Base-by-base conservation (phyloP, 2,888 invertebrate genomes). In the Sepiola atlantica region DNA sequence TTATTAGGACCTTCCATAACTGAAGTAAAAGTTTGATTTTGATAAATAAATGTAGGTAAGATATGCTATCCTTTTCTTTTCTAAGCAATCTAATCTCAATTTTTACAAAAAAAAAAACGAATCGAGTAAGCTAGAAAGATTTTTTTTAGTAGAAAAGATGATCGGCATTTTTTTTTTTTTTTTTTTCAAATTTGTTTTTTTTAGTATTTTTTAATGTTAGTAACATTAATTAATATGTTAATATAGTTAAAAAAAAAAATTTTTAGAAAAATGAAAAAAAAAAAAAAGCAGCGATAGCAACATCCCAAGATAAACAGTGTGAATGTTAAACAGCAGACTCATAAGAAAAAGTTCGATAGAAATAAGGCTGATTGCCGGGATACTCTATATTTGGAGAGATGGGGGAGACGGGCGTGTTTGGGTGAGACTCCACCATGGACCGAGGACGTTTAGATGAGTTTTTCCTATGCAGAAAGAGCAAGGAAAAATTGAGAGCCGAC, bases 341-440 rank as follows among this genome's bases (percentile, higher is more conserved):
- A 55, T 94, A 95, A 20, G 95, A 95, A n/a, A 94, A 54, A 35
- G 94, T 94, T 93, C 94, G 93, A 91, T 94, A 91, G 94, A 94
- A 95, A 57, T 55, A 93, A 6, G 93, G 93, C 93, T 93, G 93
- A 55, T 61, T 61, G 93, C 55, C 35, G 18, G 94, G 90, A 45
- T 95, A 94, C 54, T 94, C 94, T 94, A 95, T 94, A 90, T 95
- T 95, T 92, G 95, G 95, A 32, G 95, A 94, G 24, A 95, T 95
- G 16, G 95, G 96, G 6, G 96, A 95, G 21, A 95, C 94, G 35
- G 96, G 95, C 6, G 95, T 95, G 91, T 57, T 94, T 6, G 95
- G 94, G 55, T 93, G 45, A 35, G 94, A 94, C 16, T 94, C 90
- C 28, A 61, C 55, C 24, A 90, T 94, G 24, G 95, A 95, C 92